A percentile compares a stretch with the other conserved stretches of the same genome.
phyloP scores from a whole-genome alignment of 2,888 invertebrate species.

The Osmoderma eremita region DNA sequence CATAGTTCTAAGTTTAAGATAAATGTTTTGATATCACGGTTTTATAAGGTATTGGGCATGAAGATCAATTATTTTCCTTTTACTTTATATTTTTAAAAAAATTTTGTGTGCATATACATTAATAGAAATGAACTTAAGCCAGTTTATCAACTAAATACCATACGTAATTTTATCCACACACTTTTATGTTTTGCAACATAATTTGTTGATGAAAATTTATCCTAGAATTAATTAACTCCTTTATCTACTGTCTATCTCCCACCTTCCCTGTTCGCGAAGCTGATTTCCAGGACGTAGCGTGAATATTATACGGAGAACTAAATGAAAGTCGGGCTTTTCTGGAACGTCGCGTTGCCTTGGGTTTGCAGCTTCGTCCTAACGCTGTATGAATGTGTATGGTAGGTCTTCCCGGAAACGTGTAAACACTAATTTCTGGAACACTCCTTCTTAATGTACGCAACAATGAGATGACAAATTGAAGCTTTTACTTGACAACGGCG shows the following conservation, averaged over 20 bases:
- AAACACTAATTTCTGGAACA: conserved; percentile 30
- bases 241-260: not conserved
- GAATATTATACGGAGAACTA: not conserved
- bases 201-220: conserved; percentile 3
- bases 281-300: not conserved
- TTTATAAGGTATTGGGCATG: too few relatives aligned
- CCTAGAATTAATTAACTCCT: conserved; percentile 16
- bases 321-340: conserved; percentile 10
- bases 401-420: conserved; percentile 7
- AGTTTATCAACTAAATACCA: too few relatives aligned
- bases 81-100: too few relatives aligned
- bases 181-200: conserved; percentile 9
- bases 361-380: not conserved
- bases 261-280: not conserved
- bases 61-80: too few relatives aligned
- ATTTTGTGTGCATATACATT: too few relatives aligned
- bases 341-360: not conserved
- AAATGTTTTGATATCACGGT: too few relatives aligned
- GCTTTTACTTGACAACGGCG: conserved; percentile 22
- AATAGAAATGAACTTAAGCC: too few relatives aligned
- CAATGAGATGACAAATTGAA: conserved; percentile 37
- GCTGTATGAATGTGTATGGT: conserved; percentile 3
- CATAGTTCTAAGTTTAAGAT: too few relatives aligned
- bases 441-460: conserved; percentile 30
- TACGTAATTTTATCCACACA: too few relatives aligned